These are phyloP conservation scores for Typhlichthys eigenmanni DNA, from an alignment of 2,797 vertebrate species.

Conservation along the genomic window DNA sequence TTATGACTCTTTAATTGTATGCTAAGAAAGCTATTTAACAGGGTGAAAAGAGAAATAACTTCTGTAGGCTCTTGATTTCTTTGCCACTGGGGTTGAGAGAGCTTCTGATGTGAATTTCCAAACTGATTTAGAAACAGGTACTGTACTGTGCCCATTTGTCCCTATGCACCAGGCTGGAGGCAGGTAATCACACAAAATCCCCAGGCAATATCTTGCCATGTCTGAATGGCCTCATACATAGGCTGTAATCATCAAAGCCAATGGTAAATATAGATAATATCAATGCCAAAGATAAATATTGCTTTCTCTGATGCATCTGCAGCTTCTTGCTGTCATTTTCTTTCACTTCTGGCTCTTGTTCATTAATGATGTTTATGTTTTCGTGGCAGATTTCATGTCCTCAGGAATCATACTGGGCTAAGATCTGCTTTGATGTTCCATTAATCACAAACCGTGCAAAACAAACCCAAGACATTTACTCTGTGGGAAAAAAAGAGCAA, in stretches of 20 bases:
- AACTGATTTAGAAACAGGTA: slow-evolving; percentile 43
- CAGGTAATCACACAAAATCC: slow-evolving; percentile 55
- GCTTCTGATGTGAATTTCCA: slow-evolving; percentile 58
- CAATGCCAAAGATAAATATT: slow-evolving; percentile 46
- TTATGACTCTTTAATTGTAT: neutral
- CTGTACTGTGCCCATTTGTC: slow-evolving; percentile 46
- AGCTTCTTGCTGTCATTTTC: slow-evolving; percentile 35
- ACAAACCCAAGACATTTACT: slow-evolving; percentile 64
- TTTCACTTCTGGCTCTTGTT: slow-evolving; percentile 51
- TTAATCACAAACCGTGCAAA: slow-evolving; percentile 67
- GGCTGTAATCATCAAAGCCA: slow-evolving; percentile 53
- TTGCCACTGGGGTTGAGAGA: slow-evolving; percentile 60
- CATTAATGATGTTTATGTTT: slow-evolving; percentile 74
- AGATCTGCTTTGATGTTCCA: slow-evolving; percentile 68
- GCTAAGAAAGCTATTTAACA: slow-evolving; percentile 58
- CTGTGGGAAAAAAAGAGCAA: slow-evolving; percentile 47
- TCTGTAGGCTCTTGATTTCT: slow-evolving; percentile 44
- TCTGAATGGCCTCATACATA: slow-evolving; percentile 36
- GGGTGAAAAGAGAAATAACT: slow-evolving; percentile 45
- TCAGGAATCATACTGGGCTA: slow-evolving; percentile 66
- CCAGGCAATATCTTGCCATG: slow-evolving; percentile 40
- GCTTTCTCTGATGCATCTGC: slow-evolving; percentile 36
- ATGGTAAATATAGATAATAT: slow-evolving; percentile 58
- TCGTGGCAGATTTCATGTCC: slow-evolving; percentile 60
- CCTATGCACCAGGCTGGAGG: slow-evolving; percentile 34